Evolutionary conservation across 2,888 invertebrate species (phyloP), one percentile per base, ranked within the genome.

Genomic region (Lacanobia oleracea): DNA sequence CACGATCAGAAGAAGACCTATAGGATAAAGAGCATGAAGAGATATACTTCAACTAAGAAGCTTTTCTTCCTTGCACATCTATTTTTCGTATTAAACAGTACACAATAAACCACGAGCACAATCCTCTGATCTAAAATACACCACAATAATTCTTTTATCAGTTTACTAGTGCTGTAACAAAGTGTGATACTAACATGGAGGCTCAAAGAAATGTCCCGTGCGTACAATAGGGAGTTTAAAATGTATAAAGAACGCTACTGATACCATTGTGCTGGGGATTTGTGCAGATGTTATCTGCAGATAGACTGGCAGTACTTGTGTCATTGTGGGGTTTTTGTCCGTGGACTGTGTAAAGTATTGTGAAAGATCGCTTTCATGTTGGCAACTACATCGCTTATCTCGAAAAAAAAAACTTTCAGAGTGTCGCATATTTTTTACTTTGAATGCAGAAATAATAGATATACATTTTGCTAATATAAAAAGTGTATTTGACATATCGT

Each of bases 221-320:
- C 43, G 27, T 16, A 77, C 80, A 80, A 64, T 63, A 16, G 63
- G 33, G 45, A 37, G 60, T 63, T 76, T 78, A 70, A 78, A 77
- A 68, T 50, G 65, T 61, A 61, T 73, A 67, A 67, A 67, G 50
- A 54, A 40, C 37, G 43, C 12, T 16, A 60, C 50, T 70, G 59
- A 76, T 70, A 63, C 62, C 27, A 76, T 78, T 78, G 57, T 81
- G 57, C 23, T 10, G 16, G 9, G 65, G 12, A 65, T 78, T 51
- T 40, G 37, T 37, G 48, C 76, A 53, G 67, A 59, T 63, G 53
- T 23, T 65, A 75, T 80, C 65, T 50, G 43, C n/a, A 18, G 65
- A 66, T 63, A 45, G 63, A 63, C 62, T 63, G 50, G 18, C 12
- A 54, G 33, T n/a, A 23, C 21, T 81, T 40, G 62, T 51, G 14